Conservation (phyloP, 2,797 vertebrate genomes). For the Sternotherus odoratus region DNA sequence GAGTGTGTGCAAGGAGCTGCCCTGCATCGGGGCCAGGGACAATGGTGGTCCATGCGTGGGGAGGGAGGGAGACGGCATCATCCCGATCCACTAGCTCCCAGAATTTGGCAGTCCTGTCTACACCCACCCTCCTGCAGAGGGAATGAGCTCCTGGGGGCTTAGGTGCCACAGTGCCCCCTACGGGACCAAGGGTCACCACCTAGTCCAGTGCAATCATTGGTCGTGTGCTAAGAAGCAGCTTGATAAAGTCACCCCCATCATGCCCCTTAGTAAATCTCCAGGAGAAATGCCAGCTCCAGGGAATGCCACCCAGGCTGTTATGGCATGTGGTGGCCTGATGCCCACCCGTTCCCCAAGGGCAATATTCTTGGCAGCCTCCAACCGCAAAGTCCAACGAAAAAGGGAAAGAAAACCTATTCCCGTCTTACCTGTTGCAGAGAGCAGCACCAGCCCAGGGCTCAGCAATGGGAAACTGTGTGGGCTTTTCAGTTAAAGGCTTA, state of each 20-base stretch:
- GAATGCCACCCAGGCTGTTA: background rate
- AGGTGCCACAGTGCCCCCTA: background rate
- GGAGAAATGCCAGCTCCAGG: background rate
- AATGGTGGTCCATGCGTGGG: no score
- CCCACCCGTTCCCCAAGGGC: background rate
- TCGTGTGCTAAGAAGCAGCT: background rate
- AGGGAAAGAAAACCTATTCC: background rate
- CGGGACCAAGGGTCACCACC: background rate
- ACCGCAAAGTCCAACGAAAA: background rate
- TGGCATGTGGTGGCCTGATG: background rate
- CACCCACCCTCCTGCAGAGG: accelerated
- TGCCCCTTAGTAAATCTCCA: background rate
- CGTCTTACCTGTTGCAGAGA: background rate
- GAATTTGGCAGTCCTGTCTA: background rate
- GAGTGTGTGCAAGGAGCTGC: background rate
- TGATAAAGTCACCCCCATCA: background rate
- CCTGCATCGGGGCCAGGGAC: background rate
- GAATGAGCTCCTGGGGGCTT: background rate
- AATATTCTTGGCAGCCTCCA: background rate
- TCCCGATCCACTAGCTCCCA: background rate
- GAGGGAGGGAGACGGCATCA: background rate
- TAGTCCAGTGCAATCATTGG: background rate
- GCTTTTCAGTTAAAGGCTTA: background rate
- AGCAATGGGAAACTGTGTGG: background rate
- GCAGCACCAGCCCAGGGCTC: background rate